phyloP scores from a whole-genome alignment of 2,888 invertebrate genomes.

The Osmoderma eremita region DNA sequence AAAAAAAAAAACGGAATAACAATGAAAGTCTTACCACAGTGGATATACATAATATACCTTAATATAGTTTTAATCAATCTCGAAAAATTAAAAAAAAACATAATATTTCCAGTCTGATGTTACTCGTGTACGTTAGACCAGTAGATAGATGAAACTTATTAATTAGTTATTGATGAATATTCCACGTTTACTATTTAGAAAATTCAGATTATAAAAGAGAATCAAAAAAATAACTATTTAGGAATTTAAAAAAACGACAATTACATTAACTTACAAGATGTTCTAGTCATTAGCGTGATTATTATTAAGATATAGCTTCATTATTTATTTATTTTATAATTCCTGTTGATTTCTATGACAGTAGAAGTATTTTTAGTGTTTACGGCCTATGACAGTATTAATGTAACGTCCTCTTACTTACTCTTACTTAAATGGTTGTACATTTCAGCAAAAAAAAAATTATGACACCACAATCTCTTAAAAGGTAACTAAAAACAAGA shows the following conservation, averaged over 20 bases:
- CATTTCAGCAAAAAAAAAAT: conserved; percentile 5
- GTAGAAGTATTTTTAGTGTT: conserved; percentile 48
- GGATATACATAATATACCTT: conserved; percentile 21
- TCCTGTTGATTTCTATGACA: conserved; percentile 28
- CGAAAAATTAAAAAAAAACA: conserved; percentile 22
- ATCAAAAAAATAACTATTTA: conserved; percentile 29
- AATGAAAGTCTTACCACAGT: conserved; percentile 26
- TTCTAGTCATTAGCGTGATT: conserved; percentile 42
- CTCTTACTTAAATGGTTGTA: conserved; percentile 15
- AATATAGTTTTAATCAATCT: conserved; percentile 37
- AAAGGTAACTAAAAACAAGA: conserved; percentile 7
- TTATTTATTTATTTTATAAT: conserved; percentile 47
- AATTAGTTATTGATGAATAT: conserved; percentile 30
- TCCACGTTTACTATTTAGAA: conserved; percentile 32
- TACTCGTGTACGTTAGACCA: conserved; percentile 33
- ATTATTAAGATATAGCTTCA: conserved; percentile 36
- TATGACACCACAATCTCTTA: background rate
- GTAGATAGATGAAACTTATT: conserved; percentile 30
- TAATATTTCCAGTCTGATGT: conserved; percentile 39
- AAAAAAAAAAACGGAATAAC: background rate
- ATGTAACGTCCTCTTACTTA: conserved; percentile 33
- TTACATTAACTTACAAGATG: conserved; percentile 28
- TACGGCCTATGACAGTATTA: conserved; percentile 55
- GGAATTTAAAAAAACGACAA: conserved; percentile 22
- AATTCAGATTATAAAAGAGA: conserved; percentile 27